Base-by-base conservation (phyloP, 2,113 vertebrate genomes). In the Maccullochella peelii region DNA sequence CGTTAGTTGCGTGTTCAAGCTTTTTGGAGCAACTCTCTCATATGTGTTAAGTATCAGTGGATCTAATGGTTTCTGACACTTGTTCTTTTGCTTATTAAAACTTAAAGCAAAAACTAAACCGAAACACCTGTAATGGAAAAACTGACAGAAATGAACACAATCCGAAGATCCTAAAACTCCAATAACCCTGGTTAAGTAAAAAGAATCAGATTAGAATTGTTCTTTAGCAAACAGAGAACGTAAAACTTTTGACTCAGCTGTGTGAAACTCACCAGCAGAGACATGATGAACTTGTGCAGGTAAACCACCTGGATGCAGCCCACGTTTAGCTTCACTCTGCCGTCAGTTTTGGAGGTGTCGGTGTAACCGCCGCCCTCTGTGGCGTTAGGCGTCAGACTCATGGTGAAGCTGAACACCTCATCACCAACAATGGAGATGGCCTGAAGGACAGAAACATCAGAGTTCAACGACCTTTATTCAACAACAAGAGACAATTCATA, bases 301-400 rank as follows among this genome's bases (percentile, higher is more conserved):
- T 99, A 99, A 63, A 99, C 94, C 79, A 99, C 96, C 73, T 97
- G 97, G 90, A 99, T 96, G 90, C 98, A 99, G 88, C 98, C 98
- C 80, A 99, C 96, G 71, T 95, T 97, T 59, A 99, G 95, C 86
- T 95, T 96, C 71, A 99, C 93, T 75, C 87, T 93, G 50, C 98
- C 97, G 27, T 99, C 98, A 0, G 96, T 96, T 59, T 93, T 96
- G 52, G 97, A 97, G 80, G 96, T 97, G 73, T 99, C 96, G 0
- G 91, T 12, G 2, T 99, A 99, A 1, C 95, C 95, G 0, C 93
- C 87, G 2, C 97, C 98, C 57, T 96, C 96, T 0, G 98, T 99
- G 74, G 97, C 97, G 4, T 95, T 96, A 0, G 97, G 97, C 59
- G 97, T 99, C 80, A 99, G 94, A 36, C 94, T 95, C 96, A 99